Percentiles rank a stretch among this genome's conserved stretches.
Evolutionary conservation across 1,140 invertebrate genomes (phyloP).

Genomic region (Trichonephila clavata): DNA sequence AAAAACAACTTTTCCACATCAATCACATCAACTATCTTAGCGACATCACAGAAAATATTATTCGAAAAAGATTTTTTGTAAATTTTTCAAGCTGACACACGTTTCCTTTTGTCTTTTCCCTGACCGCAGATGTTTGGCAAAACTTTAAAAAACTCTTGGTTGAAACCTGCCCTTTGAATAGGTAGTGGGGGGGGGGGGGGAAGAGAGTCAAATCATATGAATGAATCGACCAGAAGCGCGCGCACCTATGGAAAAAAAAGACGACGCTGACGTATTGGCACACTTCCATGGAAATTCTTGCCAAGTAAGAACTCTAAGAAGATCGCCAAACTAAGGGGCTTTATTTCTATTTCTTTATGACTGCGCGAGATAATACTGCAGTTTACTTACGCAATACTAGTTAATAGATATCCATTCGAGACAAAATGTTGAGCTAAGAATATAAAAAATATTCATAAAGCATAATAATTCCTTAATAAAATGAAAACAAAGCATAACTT

Average conservation of each 20-base stretch:
- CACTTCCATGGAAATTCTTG: not conserved
- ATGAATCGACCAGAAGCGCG: constrained; percentile 24
- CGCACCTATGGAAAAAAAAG: not conserved
- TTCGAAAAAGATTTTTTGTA: not conserved
- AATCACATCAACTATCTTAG: not conserved
- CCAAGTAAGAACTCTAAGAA: not conserved
- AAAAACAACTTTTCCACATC: not conserved
- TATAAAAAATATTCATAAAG: too few relatives aligned
- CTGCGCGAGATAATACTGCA: not conserved
- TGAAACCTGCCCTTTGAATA: constrained; percentile 8
- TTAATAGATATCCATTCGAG: too few relatives aligned
- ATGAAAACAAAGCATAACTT: too few relatives aligned
- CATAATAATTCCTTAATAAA: too few relatives aligned
- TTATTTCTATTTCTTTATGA: not conserved
- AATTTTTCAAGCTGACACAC: not conserved
- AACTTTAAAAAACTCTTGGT: not conserved
- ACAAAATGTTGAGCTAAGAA: too few relatives aligned
- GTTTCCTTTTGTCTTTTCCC: not conserved
- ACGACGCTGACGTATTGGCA: constrained; percentile 14
- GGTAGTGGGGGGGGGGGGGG: not conserved
- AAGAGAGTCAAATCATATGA: constrained; percentile 14
- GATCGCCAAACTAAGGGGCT: not conserved
- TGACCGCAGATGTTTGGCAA: not conserved
- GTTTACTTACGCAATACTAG: too few relatives aligned
- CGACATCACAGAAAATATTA: too few relatives aligned